Evolutionary conservation across 1,140 invertebrate species (phyloP).

Genomic region (Pseudobourletiella spinata): DNA sequence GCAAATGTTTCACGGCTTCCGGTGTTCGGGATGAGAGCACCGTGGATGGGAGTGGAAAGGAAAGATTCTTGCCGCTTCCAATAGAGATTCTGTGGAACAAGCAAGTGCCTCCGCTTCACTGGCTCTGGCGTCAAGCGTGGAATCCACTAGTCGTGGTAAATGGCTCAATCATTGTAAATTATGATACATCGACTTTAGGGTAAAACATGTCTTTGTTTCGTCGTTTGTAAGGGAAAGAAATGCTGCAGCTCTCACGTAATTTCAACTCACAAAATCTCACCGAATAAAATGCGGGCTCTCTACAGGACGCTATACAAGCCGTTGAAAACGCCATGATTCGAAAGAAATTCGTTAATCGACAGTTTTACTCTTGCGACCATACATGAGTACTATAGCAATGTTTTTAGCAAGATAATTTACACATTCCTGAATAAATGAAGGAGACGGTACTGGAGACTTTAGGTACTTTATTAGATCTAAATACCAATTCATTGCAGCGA

Average conservation of each 20-base stretch:
- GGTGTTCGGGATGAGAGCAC: slow-evolving; percentile 18
- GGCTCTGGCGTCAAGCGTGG: slow-evolving; percentile 34
- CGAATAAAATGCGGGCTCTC: slow-evolving; percentile 20
- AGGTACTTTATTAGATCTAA: too few relatives aligned
- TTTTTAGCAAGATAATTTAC: too few relatives aligned
- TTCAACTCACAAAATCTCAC: slow-evolving; percentile 25
- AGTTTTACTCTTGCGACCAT: too few relatives aligned
- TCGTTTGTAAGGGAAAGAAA: slow-evolving; percentile 16
- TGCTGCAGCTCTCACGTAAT: slow-evolving; percentile 30
- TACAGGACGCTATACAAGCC: slow-evolving; percentile 22
- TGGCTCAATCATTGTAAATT: background rate
- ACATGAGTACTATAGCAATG: too few relatives aligned
- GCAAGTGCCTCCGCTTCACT: slow-evolving; percentile 22
- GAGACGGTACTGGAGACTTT: background rate
- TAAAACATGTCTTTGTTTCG: too few relatives aligned
- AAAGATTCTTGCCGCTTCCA: slow-evolving; percentile 30
- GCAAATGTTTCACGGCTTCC: slow-evolving; percentile 24
- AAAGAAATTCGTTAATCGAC: too few relatives aligned
- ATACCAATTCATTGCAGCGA: too few relatives aligned
- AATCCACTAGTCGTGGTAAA: slow-evolving; percentile 24
- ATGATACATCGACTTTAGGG: background rate
- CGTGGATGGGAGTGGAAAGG: slow-evolving; percentile 9
- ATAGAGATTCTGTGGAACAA: slow-evolving; percentile 12
- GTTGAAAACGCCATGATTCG: too few relatives aligned
- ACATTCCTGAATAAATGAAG: too few relatives aligned